Evolutionary conservation across 2,888 invertebrate genomes (phyloP), one percentile per base, ranked within the genome.

Genomic region (Opisthograptis luteolata): DNA sequence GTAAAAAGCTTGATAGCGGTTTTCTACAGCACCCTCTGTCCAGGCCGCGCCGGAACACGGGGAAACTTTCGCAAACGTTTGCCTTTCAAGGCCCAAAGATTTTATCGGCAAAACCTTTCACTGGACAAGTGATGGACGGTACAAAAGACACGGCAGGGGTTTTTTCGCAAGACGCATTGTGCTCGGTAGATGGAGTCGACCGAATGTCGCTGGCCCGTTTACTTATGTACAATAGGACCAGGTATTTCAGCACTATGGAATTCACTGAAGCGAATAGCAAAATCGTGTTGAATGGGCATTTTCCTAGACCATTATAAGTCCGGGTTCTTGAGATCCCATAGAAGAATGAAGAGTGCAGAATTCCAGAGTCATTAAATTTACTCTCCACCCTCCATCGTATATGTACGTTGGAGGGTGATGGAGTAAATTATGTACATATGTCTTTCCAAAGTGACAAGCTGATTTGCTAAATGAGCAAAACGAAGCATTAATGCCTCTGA

Each of bases 71-170:
- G 39, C 58, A 44, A 60, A 54, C 51, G 51, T 62, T 62, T 57
- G 58, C 64, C 50, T 62, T 68, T 67, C 62, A 48, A 47, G 45
- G 60, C 49, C 52, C 56, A 53, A 62, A 66, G 60, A 64, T 62
- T 68, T 58, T 50, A 57, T 47, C 49, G 43, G 41, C 35, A 48
- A 44, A 49, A 41, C 40, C 54, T 47, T 51, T 55, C 28, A 30
- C 34, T 27, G 37, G 35, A 50, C 55, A 53, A 55, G 46, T 55
- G 47, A 48, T 40, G 24, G 45, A 49, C 39, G 42, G 43, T 37
- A 37, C 39, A 39, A 55, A 48, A 51, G 45, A 39, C 35, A 40
- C 22, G 45, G 31, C 12, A 15, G 25, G 37, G 24, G n/a, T 30
- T 48, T 48, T 49, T 54, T 48, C 22, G 27, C 34, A 35, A 50